Evolutionary conservation across 2,113 vertebrate species (phyloP).

Genomic region (Columba janthina): DNA sequence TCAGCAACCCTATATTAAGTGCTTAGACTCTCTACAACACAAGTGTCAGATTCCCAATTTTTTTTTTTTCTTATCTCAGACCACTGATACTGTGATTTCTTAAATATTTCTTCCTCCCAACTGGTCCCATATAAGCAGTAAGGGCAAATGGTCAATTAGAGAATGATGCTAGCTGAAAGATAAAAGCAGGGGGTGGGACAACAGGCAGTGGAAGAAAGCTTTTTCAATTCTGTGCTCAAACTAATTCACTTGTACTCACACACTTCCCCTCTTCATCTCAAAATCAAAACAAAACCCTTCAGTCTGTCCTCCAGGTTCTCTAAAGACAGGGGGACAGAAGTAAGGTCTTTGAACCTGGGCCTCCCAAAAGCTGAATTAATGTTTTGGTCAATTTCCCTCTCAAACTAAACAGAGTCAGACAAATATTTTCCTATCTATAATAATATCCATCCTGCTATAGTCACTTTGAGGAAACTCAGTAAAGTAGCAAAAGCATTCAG

Average conservation of each 20-base stretch:
- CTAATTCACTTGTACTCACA: neutral
- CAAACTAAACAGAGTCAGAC: neutral
- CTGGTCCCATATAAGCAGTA: neutral
- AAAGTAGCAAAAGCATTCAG: neutral
- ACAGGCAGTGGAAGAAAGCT: neutral
- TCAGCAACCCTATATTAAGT: neutral
- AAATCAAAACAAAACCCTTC: neutral
- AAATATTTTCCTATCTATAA: neutral
- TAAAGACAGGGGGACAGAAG: neutral
- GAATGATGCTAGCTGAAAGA: neutral
- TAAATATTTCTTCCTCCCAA: neutral
- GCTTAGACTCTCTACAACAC: neutral
- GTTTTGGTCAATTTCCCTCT: neutral
- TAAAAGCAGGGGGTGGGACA: neutral
- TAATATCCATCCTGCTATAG: neutral
- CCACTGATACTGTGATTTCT: neutral
- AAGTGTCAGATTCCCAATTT: neutral
- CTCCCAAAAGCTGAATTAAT: neutral
- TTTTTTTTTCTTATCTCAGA: neutral
- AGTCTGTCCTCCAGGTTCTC: neutral
- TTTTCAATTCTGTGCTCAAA: neutral
- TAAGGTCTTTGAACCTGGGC: neutral
- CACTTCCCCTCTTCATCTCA: neutral
- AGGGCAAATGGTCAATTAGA: neutral
- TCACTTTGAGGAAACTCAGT: neutral